These are phyloP conservation scores for Drosophila lowei DNA, from an alignment of 1,140 invertebrate species.

Conservation along the genomic window DNA sequence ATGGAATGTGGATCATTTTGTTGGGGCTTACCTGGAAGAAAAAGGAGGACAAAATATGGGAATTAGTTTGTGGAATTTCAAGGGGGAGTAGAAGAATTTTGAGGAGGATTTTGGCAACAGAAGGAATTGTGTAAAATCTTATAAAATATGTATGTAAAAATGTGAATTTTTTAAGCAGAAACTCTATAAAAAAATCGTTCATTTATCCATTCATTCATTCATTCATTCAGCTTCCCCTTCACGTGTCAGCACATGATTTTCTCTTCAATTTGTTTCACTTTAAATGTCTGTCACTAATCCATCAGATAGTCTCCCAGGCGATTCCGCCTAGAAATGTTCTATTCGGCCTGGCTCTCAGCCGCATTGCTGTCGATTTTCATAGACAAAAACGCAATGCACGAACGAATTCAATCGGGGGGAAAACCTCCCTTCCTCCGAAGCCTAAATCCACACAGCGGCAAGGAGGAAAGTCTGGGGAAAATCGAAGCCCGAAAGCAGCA, in stretches of 20 bases:
- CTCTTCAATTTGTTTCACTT: constrained; percentile 30
- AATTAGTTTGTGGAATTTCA: constrained; percentile 10
- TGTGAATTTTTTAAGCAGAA: not conserved
- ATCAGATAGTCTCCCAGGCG: constrained; percentile 7
- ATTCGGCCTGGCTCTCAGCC: constrained; percentile 10
- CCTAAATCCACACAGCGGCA: constrained; percentile 24
- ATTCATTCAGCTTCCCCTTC: not conserved
- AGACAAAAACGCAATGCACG: too few relatives aligned
- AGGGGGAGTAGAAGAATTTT: not conserved
- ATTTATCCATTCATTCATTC: not conserved
- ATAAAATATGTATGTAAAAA: not conserved
- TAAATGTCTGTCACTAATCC: constrained; percentile 48
- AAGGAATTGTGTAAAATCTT: too few relatives aligned
- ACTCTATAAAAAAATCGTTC: too few relatives aligned
- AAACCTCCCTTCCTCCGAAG: constrained; percentile 25
- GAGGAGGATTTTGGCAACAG: too few relatives aligned
- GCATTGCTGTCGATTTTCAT: constrained; percentile 43
- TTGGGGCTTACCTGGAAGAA: constrained; percentile 58
- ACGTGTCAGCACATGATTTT: not conserved
- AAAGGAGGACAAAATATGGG: constrained; percentile 3
- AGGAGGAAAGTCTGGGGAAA: constrained; percentile 21
- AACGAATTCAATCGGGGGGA: too few relatives aligned
- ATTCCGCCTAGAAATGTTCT: constrained; percentile 36
- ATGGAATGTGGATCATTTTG: not conserved
- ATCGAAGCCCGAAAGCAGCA: constrained; percentile 11